Percentiles rank a stretch among this genome's conserved stretches.
These are phyloP conservation scores for Leptinotarsa defecta DNA, from an alignment of 1,140 invertebrate species.

Conservation along the genomic window DNA sequence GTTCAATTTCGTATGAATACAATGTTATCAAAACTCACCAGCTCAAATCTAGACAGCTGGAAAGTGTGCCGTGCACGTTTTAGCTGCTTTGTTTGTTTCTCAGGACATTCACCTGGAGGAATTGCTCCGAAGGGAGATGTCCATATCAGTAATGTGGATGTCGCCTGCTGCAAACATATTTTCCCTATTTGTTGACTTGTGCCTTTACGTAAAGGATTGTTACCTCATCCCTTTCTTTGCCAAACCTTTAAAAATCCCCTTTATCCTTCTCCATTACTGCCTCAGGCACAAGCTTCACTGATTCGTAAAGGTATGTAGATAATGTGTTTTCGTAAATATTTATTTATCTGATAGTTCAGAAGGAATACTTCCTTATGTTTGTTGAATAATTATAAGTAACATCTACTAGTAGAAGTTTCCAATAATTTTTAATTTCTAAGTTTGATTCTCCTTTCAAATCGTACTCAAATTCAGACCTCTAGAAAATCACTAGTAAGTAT, in stretches of 20 bases:
- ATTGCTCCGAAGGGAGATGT: conserved; percentile 48
- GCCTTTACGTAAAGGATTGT: conserved; percentile 56
- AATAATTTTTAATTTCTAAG: too few species aligned
- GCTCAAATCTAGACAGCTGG: conserved; percentile 7
- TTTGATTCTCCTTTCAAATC: too few species aligned
- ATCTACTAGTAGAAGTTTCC: too few species aligned
- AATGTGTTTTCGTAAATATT: neutral
- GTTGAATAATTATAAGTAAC: too few species aligned
- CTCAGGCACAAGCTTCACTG: conserved; percentile 51
- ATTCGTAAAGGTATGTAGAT: neutral
- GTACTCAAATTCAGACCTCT: too few species aligned
- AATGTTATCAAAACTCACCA: conserved; percentile 9
- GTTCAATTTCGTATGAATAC: neutral
- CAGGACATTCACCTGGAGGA: conserved; percentile 48
- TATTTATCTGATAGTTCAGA: neutral
- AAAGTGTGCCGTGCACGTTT: conserved; percentile 31
- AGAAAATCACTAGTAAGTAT: too few species aligned
- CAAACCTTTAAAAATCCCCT: conserved; percentile 56
- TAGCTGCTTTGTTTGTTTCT: conserved; percentile 50
- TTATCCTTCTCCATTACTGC: conserved; percentile 56
- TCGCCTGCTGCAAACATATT: conserved; percentile 54
- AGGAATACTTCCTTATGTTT: too few species aligned
- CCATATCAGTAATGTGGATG: conserved; percentile 47
- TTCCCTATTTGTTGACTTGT: conserved; percentile 53
- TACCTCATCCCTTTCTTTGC: conserved; percentile 54